phyloP scores from a whole-genome alignment of 2,797 vertebrate species.

The Lemur catta region DNA sequence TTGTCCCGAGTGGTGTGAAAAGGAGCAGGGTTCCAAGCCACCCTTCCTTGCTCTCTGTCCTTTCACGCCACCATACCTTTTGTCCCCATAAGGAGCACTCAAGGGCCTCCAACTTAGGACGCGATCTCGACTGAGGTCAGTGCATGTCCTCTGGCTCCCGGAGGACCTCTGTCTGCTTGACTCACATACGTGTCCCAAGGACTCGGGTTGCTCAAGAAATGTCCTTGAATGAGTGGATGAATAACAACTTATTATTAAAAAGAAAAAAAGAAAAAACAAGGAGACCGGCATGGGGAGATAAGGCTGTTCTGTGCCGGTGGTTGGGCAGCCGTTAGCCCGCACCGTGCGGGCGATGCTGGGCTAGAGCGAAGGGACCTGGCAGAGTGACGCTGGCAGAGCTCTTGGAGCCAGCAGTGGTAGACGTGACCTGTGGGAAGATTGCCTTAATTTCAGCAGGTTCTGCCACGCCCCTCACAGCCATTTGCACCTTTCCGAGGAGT shows the following conservation, averaged over 20 bases:
- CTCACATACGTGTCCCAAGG: not conserved
- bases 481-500: not conserved
- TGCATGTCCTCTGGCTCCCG: too few relatives aligned
- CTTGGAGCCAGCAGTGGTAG: too few relatives aligned
- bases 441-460: not conserved
- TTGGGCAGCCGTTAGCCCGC: not conserved
- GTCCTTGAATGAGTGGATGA: not conserved
- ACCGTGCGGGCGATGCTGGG: not conserved
- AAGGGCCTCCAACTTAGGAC: not conserved
- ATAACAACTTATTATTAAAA: not conserved
- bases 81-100: not conserved
- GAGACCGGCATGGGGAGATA: not conserved
- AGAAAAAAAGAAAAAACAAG: not conserved
- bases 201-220: not conserved
- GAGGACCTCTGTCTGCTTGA: not conserved
- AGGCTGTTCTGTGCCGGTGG: not conserved
- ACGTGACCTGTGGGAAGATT: not conserved
- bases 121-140: not conserved
- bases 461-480: too few relatives aligned
- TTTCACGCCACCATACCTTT: not conserved
- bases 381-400: not conserved
- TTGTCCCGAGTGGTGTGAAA: not conserved
- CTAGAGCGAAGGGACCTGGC: not conserved
- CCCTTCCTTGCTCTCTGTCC: not conserved
- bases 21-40: not conserved